Percentiles rank a stretch among this genome's conserved stretches.
Conservation (phyloP, 2,888 invertebrate species). For the Chrysomela aeneicollis region DNA sequence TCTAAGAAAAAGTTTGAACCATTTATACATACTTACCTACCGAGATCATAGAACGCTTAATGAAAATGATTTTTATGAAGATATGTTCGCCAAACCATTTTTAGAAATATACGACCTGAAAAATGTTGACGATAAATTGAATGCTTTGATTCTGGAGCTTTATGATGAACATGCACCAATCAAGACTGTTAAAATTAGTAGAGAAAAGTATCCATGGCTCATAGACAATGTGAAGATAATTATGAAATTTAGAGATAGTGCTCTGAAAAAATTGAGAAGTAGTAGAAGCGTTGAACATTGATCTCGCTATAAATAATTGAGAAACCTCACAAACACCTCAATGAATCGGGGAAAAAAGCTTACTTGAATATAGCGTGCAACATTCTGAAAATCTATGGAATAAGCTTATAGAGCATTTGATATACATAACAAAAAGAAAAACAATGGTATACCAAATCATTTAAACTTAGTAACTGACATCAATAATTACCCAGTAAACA, state of each 20-base stretch:
- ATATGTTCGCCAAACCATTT: too few relatives aligned
- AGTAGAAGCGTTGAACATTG: not conserved
- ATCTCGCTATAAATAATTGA: not conserved
- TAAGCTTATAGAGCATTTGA: not conserved
- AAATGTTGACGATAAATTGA: too few relatives aligned
- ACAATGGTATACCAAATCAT: not conserved
- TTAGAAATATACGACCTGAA: too few relatives aligned
- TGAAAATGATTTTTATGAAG: too few relatives aligned
- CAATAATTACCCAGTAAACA: not conserved
- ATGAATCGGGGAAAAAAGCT: not conserved
- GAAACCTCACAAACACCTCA: too few relatives aligned
- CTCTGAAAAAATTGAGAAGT: not conserved
- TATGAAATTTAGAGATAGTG: not conserved
- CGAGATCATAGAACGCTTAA: too few relatives aligned
- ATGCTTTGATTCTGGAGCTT: too few relatives aligned
- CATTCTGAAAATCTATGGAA: not conserved
- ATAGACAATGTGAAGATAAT: not conserved
- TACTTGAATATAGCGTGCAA: not conserved
- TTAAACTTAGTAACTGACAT: not conserved
- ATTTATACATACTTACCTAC: too few relatives aligned
- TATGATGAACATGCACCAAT: too few relatives aligned
- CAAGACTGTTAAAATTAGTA: not conserved
- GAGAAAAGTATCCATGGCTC: not conserved
- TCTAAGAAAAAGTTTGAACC: too few relatives aligned
- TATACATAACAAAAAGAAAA: not conserved